These are phyloP conservation scores for Labia minor DNA, from an alignment of 2,888 invertebrate genomes.

Conservation along the genomic window DNA sequence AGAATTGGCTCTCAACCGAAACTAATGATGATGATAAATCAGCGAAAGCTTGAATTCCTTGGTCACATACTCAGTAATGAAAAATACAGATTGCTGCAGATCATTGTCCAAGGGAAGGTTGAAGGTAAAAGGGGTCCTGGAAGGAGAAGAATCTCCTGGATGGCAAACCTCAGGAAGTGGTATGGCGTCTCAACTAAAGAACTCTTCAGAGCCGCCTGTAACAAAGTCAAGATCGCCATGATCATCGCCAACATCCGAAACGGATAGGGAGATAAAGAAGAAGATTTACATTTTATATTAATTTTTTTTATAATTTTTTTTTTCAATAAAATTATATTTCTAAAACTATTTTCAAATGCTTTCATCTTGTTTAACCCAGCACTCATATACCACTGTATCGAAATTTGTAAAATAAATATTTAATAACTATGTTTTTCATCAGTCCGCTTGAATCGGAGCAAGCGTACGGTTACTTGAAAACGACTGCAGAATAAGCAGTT, in stretches of 20 bases:
- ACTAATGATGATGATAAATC: background rate
- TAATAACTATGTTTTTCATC: no score
- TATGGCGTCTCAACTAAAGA: background rate
- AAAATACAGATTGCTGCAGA: constrained; percentile 1
- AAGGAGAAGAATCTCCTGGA: background rate
- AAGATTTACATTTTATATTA: no score
- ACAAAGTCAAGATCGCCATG: background rate
- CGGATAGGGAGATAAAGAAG: background rate
- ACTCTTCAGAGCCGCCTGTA: background rate
- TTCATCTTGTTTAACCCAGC: no score
- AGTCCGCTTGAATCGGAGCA: no score
- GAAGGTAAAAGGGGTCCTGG: constrained; percentile 5
- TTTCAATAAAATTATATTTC: no score
- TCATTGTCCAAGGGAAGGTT: background rate
- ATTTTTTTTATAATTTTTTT: no score
- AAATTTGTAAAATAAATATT: no score
- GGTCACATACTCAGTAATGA: background rate
- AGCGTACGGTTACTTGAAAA: no score
- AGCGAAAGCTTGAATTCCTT: background rate
- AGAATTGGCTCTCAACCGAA: background rate
- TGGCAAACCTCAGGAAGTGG: background rate
- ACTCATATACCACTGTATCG: no score
- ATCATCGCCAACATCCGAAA: background rate
- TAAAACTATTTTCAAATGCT: no score
- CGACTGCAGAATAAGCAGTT: no score